Percentiles rank a stretch among this genome's conserved stretches.
These are phyloP conservation scores for Lucifuga dentata DNA, from an alignment of 2,113 vertebrate species.

Conservation along the genomic window DNA sequence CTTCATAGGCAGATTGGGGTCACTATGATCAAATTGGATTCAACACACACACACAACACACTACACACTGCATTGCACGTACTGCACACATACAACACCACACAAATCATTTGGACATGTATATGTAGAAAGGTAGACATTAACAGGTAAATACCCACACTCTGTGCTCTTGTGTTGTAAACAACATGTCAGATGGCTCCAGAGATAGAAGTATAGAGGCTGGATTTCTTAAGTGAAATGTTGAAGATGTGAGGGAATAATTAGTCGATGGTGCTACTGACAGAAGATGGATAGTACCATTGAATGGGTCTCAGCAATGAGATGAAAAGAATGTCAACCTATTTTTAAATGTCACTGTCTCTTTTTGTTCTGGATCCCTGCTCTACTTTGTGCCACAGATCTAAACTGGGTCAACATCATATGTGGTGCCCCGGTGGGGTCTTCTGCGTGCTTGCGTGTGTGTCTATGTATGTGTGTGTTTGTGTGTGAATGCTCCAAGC, in stretches of 20 bases:
- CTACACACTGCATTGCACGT: slow-evolving; percentile 28
- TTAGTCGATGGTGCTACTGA: slow-evolving; percentile 63
- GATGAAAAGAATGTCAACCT: slow-evolving; percentile 83
- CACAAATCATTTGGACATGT: slow-evolving; percentile 30
- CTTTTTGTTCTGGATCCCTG: slow-evolving; percentile 81
- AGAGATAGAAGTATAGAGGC: slow-evolving; percentile 10
- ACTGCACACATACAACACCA: slow-evolving; percentile 26
- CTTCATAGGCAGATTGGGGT: slow-evolving; percentile 83
- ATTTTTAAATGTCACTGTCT: slow-evolving; percentile 84
- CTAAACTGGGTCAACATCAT: slow-evolving; percentile 83
- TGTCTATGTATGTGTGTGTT: slow-evolving; percentile 2
- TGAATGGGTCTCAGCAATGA: slow-evolving; percentile 63
- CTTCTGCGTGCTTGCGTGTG: slow-evolving; percentile 61
- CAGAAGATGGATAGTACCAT: slow-evolving; percentile 68
- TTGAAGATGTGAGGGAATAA: slow-evolving; percentile 64
- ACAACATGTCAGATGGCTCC: slow-evolving; percentile 28
- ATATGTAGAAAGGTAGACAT: slow-evolving; percentile 33
- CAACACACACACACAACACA: slow-evolving; percentile 58
- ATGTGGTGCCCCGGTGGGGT: slow-evolving; percentile 78
- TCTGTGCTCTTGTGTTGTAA: slow-evolving; percentile 4
- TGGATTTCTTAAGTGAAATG: slow-evolving; percentile 13
- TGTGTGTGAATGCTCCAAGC: slow-evolving; percentile 45
- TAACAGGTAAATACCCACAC: slow-evolving; percentile 23
- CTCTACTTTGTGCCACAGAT: slow-evolving; percentile 82
- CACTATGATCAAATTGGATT: slow-evolving; percentile 80